phyloP scores from a whole-genome alignment of 2,888 invertebrate genomes.

The Ctena decussata region DNA sequence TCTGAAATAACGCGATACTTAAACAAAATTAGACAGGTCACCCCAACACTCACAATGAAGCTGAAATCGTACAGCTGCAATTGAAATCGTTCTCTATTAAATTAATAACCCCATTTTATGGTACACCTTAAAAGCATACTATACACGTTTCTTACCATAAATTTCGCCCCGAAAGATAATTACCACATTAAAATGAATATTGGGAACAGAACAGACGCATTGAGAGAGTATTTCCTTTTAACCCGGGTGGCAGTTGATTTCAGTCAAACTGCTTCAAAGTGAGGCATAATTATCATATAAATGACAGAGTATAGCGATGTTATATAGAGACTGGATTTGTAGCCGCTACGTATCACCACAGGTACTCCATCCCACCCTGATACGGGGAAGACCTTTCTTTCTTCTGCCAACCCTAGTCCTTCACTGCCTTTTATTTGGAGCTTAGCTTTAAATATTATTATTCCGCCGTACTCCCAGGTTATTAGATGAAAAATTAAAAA shows the following conservation, averaged over 20 bases:
- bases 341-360: constrained; percentile 40
- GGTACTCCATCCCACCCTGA: constrained; percentile 54
- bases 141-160: constrained; percentile 8
- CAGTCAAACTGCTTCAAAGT: constrained; percentile 35
- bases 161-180: constrained; percentile 9
- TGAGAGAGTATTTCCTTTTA: constrained; percentile 1
- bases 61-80: background rate
- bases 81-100: background rate
- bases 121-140: background rate
- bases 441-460: background rate
- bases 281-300: constrained; percentile 69
- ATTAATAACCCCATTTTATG: constrained; percentile 7
- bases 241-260: constrained; percentile 12
- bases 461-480: background rate
- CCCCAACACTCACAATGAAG: background rate
- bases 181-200: constrained; percentile 17
- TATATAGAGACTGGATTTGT: constrained; percentile 57
- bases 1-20: no score
- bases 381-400: constrained; percentile 30
- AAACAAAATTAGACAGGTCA: background rate
- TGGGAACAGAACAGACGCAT: background rate
- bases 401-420: background rate
- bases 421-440: background rate
- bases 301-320: constrained; percentile 43
- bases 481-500: constrained; percentile 12